Conservation (phyloP, 2,113 vertebrate species). For the Laticauda laticaudata region DNA sequence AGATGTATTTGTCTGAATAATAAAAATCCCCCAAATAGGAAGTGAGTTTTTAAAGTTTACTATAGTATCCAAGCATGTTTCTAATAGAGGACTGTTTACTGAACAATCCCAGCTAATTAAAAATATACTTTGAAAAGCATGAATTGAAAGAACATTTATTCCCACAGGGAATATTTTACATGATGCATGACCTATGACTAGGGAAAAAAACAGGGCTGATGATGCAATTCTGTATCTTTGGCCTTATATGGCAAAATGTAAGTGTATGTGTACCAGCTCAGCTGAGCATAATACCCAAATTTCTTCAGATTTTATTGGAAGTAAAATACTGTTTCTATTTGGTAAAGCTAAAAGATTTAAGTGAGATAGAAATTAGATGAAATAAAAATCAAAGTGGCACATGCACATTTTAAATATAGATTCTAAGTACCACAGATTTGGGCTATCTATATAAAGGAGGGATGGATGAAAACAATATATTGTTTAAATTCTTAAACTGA, state of each 20-base stretch:
- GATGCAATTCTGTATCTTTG: slow-evolving; percentile 24
- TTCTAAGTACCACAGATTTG: neutral
- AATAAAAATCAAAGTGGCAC: neutral
- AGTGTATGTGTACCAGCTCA: neutral
- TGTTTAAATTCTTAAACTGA: neutral
- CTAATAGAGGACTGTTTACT: neutral
- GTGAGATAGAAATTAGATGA: neutral
- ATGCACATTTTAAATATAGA: neutral
- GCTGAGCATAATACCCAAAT: slow-evolving; percentile 8
- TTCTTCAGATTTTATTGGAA: slow-evolving; percentile 13
- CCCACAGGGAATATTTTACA: slow-evolving; percentile 26
- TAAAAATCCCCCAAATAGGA: slow-evolving; percentile 1
- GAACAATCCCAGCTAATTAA: slow-evolving; percentile 21
- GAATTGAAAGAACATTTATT: slow-evolving; percentile 28
- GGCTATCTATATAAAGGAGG: neutral
- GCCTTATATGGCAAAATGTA: slow-evolving; percentile 31
- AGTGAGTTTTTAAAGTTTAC: slow-evolving; percentile 1
- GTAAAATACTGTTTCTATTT: slow-evolving; percentile 9
- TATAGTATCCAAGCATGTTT: neutral
- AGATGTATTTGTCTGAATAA: slow-evolving; percentile 2
- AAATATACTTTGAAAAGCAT: slow-evolving; percentile 26
- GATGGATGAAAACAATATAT: neutral
- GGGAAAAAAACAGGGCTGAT: neutral
- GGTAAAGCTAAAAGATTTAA: neutral
- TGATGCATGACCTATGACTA: slow-evolving; percentile 22